Evolutionary conservation across 2,797 vertebrate genomes (phyloP), one percentile per base, ranked within the genome.

Genomic region (Loriculus beryllinus): DNA sequence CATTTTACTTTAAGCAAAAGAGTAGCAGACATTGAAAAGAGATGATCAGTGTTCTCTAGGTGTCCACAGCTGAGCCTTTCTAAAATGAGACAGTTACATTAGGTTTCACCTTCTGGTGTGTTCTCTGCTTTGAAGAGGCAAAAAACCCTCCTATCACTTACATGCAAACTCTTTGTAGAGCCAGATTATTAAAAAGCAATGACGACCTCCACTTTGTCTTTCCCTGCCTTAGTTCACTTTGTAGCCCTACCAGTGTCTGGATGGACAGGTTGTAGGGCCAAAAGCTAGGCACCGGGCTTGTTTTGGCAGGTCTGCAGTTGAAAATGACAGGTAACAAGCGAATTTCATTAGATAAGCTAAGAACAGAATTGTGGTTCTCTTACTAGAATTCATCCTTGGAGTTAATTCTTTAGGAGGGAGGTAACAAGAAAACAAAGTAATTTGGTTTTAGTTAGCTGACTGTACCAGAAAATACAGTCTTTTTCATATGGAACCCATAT

Each of bases 261-360:
- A 37, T 31, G 12, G 4, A 29, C 35, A 26, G 49, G 43, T 7
- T 11, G 29, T 11, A 45, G 51, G 35, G 22, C 13, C 31, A 37
- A 49, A 33, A 72, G 28, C 19, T 12, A 69, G 65, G 23, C 20
- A 5, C 1, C 7, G 17, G 18, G 4, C 4, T 37, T 29, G 28
- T 51, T 37, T 39, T 19, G 14, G 37, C n/a, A 57, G 33, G 10
- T 14, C 65, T 60, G 43, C 20, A 13, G 5, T 3, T 14, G 48
- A 35, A 84, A 49, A 22, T 33, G 47, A 22, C 6, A 0, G 31
- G n/a, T 33, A 49, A 62, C 19, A 37, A 82, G 28, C 0, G 0
- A 3, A 57, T 57, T 57, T 22, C 37, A 13, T 4, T 21, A 7
- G 31, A 54, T 37, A 31, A 29, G 22, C 11, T 10, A 26, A 48